Evolutionary conservation across 2,888 invertebrate genomes (phyloP), one percentile per base, ranked within the genome.

Genomic region (Minunthozetes semirufus): DNA sequence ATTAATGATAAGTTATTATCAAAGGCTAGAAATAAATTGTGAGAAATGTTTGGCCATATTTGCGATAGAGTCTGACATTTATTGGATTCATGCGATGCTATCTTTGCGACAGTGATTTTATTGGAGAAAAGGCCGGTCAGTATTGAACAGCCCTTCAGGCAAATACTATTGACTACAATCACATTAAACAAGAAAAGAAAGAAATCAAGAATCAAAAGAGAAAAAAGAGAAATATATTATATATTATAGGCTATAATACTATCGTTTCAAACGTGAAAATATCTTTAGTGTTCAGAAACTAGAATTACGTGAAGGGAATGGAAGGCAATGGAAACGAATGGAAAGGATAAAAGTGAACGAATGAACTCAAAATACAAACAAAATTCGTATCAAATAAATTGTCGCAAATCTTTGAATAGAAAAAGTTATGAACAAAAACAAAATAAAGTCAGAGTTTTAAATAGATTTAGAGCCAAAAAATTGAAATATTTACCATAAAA

Each of bases 341-440:
- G n/a, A n/a, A n/a, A n/a, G n/a, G n/a, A n/a, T n/a, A n/a, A n/a
- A n/a, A n/a, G n/a, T n/a, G n/a, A n/a, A n/a, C n/a, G n/a, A n/a
- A n/a, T 68, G 68, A 68, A 68, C 42, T 68, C 42, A 38, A 68
- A 68, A 68, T 38, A 46, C 46, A 68, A 68, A 68, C 46, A 68
- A 17, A 42, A 46, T 68, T 68, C 42, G 68, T 68, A 68, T 68
- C 68, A 42, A 68, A 46, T 68, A 68, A 46, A 68, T 29, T 17
- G 61, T 61, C 61, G 29, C 29, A 61, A 61, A 61, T 61, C 33
- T 61, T 61, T 61, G 61, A 61, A 61, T 61, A 27, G 27, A 61
- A 61, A 13, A 61, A 61, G 15, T 27, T 61, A 33, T 29, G 61
- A 61, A 33, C 17, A 29, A 61, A 33, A 61, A 27, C 17, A n/a